phyloP scores from a whole-genome alignment of 2,113 vertebrate species.

The Oreamnos americanus region DNA sequence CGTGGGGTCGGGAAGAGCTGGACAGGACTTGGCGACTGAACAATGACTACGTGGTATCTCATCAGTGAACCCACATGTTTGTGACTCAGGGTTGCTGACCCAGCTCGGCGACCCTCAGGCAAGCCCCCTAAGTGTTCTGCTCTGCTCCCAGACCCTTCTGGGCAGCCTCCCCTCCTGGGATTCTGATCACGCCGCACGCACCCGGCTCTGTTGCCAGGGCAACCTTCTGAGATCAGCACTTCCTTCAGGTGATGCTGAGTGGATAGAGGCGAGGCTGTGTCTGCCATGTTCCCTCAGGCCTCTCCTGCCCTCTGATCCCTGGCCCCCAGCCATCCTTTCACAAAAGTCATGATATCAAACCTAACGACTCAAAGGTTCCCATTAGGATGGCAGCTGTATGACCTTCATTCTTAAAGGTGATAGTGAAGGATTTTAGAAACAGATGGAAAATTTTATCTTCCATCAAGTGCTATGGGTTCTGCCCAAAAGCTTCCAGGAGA shows the following conservation, averaged over 20 bases:
- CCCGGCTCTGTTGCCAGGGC: not conserved
- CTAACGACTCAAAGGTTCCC: not conserved
- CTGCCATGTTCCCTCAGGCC: too few species aligned
- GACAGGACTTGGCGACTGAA: not conserved
- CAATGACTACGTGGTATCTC: not conserved
- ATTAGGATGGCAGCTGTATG: too few species aligned
- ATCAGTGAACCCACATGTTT: rapidly evolving
- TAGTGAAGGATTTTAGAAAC: not conserved
- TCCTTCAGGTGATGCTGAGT: too few species aligned
- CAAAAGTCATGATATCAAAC: not conserved
- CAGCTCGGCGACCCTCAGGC: not conserved
- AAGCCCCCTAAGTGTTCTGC: not conserved
- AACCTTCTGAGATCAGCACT: not conserved
- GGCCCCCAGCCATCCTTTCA: rapidly evolving
- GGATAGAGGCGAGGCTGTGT: rapidly evolving
- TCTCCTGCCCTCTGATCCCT: not conserved
- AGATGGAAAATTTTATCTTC: not conserved
- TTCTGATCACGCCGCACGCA: rapidly evolving
- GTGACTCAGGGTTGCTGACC: not conserved
- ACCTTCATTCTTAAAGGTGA: not conserved
- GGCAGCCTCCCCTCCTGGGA: rapidly evolving
- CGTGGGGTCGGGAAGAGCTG: rapidly evolving
- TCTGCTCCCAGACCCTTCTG: too few species aligned
- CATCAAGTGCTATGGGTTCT: not conserved
- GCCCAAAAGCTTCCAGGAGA: slow-evolving; percentile 21